A percentile compares a stretch with the other conserved stretches of the same genome.
phyloP scores from a whole-genome alignment of 1,140 invertebrate species.

The Sinonovacula constricta region DNA sequence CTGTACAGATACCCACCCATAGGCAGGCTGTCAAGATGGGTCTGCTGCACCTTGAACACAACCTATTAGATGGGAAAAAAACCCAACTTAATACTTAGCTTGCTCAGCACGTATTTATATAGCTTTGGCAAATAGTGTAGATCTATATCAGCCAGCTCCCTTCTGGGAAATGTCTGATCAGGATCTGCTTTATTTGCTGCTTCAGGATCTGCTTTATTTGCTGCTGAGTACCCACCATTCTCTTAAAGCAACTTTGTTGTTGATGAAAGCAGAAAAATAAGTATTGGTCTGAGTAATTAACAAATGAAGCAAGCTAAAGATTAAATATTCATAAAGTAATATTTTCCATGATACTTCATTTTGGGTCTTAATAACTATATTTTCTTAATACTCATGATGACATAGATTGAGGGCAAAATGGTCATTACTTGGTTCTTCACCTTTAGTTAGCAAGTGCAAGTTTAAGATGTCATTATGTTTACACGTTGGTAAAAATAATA shows the following conservation, averaged over 20 bases:
- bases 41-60: constrained; percentile 43
- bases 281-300: too few relatives aligned
- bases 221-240: background rate
- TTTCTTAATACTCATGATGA: too few relatives aligned
- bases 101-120: background rate
- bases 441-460: background rate
- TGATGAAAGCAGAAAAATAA: too few relatives aligned
- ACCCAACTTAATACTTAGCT: too few relatives aligned
- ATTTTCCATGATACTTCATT: too few relatives aligned
- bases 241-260: too few relatives aligned
- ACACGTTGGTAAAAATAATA: background rate
- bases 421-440: background rate
- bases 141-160: background rate
- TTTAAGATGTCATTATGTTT: background rate
- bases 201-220: background rate
- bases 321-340: too few relatives aligned
- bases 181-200: background rate
- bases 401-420: background rate
- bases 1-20: constrained; percentile 37
- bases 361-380: too few relatives aligned
- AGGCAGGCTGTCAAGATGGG: constrained; percentile 63
- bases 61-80: too few relatives aligned
- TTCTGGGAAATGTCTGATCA: background rate
- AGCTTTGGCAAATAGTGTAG: background rate
- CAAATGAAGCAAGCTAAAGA: too few relatives aligned